Conservation (phyloP, 2,797 vertebrate species). For the Sphenodon punctatus region DNA sequence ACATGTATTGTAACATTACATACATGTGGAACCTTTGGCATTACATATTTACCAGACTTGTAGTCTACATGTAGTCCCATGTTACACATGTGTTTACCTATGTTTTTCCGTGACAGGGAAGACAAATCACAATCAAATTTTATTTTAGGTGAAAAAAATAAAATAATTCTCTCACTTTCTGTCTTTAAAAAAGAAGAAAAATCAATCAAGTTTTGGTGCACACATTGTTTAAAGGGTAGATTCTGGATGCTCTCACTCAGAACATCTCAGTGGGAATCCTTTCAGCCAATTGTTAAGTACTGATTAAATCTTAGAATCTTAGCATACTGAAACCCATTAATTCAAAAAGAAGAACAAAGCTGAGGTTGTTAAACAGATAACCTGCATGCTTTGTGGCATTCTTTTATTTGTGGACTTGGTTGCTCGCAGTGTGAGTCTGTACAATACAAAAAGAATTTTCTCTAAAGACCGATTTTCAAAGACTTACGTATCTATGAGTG, state of each 20-base stretch:
- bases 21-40: too few species aligned
- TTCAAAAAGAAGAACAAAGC: constrained; percentile 53
- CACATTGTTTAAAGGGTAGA: constrained; percentile 17
- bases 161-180: too few species aligned
- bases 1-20: too few species aligned
- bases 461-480: constrained; percentile 70
- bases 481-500: constrained; percentile 49
- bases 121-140: too few species aligned
- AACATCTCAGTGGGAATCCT: neutral
- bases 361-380: constrained; percentile 52
- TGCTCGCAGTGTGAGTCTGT: constrained; percentile 24
- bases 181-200: too few species aligned
- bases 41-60: too few species aligned
- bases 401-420: constrained; percentile 67
- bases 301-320: constrained; percentile 29
- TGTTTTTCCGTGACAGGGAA: too few species aligned
- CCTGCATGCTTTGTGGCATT: constrained; percentile 33
- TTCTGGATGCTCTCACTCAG: constrained; percentile 17
- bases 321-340: constrained; percentile 43
- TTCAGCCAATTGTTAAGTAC: constrained; percentile 45
- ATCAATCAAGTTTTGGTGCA: neutral
- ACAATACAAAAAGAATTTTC: constrained; percentile 48
- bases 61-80: too few species aligned
- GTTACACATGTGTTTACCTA: too few species aligned
- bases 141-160: too few species aligned